Percentiles rank a stretch among this genome's conserved stretches.
These are phyloP conservation scores for Clarias fuscus DNA, from an alignment of 2,797 vertebrate genomes.

Conservation along the genomic window DNA sequence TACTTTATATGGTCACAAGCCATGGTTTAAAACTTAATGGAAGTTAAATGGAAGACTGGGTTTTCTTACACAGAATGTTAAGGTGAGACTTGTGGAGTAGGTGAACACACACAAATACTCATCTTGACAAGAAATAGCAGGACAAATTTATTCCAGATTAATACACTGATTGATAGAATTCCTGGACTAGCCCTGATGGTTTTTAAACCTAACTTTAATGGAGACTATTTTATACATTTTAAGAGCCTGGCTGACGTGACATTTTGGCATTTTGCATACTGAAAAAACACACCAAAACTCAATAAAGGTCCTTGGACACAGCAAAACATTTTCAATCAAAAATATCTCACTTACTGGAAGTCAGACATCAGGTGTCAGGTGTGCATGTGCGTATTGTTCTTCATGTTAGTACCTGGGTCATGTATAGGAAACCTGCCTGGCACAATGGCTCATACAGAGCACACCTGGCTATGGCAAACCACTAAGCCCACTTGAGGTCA, in stretches of 20 bases:
- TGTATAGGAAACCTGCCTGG: slow-evolving; percentile 37
- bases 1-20: slow-evolving; percentile 28
- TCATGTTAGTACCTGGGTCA: slow-evolving; percentile 38
- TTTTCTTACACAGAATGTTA: slow-evolving; percentile 24
- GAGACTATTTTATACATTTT: background rate
- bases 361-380: slow-evolving; percentile 17
- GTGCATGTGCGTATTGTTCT: slow-evolving; percentile 32
- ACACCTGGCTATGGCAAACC: slow-evolving; percentile 45
- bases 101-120: slow-evolving; percentile 36
- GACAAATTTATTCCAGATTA: background rate
- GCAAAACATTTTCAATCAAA: background rate
- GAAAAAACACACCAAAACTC: background rate
- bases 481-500: slow-evolving; percentile 21
- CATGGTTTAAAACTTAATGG: slow-evolving; percentile 14
- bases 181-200: background rate
- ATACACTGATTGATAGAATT: background rate
- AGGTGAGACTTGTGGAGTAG: slow-evolving; percentile 36
- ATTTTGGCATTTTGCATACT: background rate
- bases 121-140: slow-evolving; percentile 2
- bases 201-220: background rate
- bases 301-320: background rate
- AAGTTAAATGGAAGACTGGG: slow-evolving; percentile 8
- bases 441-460: slow-evolving; percentile 42
- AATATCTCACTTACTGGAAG: slow-evolving; percentile 20
- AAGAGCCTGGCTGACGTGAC: background rate